A percentile compares a stretch with the other conserved stretches of the same genome.
Conservation (phyloP, 37 sponge, comb jelly and placozoan species). For the Ephydatia muelleri region DNA sequence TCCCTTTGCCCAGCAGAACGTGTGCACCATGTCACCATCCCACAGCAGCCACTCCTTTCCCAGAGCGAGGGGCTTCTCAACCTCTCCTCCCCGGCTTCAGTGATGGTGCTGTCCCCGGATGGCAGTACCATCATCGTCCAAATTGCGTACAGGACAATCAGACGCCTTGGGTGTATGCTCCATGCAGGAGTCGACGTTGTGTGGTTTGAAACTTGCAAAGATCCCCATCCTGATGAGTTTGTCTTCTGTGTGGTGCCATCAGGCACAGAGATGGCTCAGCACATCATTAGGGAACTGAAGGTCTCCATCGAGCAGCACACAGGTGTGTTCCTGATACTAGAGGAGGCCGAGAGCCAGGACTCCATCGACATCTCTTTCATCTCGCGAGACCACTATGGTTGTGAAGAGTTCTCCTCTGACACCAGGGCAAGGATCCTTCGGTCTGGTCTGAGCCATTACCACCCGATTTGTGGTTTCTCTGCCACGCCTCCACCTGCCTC, state of each 20-base stretch:
- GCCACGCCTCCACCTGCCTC: background rate
- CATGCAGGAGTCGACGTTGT: constrained; percentile 26
- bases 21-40: constrained; percentile 71
- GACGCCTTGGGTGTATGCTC: constrained; percentile 44
- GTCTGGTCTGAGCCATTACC: constrained; percentile 11
- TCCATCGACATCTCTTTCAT: constrained; percentile 38
- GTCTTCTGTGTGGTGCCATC: constrained; percentile 44
- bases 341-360: constrained; percentile 18
- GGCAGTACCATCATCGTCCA: constrained; percentile 30
- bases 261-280: constrained; percentile 28
- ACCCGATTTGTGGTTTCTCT: background rate
- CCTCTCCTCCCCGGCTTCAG: constrained; percentile 16
- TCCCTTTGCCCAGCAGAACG: constrained; percentile 46
- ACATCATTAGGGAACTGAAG: constrained; percentile 43
- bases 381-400: constrained; percentile 59
- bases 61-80: constrained; percentile 65
- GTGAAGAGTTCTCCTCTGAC: constrained; percentile 28
- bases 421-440: constrained; percentile 28
- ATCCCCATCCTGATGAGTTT: constrained; percentile 28
- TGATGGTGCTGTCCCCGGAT: constrained; percentile 42
- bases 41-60: constrained; percentile 47
- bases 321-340: constrained; percentile 38
- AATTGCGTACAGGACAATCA: constrained; percentile 39
- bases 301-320: constrained; percentile 29
- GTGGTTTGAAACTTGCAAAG: constrained; percentile 78